Evolutionary conservation across 2,113 vertebrate genomes (phyloP).

Genomic region (Rhinolophus ferrumequinum): DNA sequence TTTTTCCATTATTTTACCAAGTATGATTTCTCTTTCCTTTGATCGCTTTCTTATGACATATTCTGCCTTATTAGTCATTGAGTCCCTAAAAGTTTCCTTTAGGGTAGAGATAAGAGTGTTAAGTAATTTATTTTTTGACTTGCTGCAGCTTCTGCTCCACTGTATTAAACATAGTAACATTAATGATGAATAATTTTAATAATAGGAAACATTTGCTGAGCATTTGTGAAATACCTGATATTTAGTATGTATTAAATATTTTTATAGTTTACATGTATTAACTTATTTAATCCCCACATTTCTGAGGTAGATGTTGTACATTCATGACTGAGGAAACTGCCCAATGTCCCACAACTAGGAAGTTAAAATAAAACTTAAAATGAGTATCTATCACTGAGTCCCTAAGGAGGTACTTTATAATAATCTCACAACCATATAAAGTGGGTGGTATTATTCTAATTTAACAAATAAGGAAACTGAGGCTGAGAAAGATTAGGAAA

Average conservation of each 20-base stretch:
- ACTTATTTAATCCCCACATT: background rate
- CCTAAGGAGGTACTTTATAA: conserved; percentile 1
- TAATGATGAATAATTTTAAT: background rate
- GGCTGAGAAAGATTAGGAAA: conserved; percentile 37
- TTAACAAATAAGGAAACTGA: conserved; percentile 54
- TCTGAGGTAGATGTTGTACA: background rate
- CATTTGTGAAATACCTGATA: background rate
- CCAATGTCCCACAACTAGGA: background rate
- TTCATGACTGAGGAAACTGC: conserved; percentile 7
- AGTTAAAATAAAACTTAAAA: conserved; percentile 50
- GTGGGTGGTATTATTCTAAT: background rate
- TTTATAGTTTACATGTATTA: background rate
- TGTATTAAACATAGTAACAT: background rate
- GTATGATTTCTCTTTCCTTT: background rate
- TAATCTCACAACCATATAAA: background rate
- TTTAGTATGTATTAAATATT: background rate
- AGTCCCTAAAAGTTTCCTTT: background rate
- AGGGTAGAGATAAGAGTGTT: background rate
- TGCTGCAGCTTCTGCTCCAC: background rate
- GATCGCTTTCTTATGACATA: conserved; percentile 20
- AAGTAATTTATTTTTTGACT: conserved; percentile 43
- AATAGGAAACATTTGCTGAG: background rate
- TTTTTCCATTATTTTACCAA: conserved; percentile 14
- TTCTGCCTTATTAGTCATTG: background rate
- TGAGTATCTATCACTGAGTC: background rate